Evolutionary conservation across 2,888 invertebrate species (phyloP), one percentile per base, ranked within the genome.

Genomic region (Leptothorax acervorum): DNA sequence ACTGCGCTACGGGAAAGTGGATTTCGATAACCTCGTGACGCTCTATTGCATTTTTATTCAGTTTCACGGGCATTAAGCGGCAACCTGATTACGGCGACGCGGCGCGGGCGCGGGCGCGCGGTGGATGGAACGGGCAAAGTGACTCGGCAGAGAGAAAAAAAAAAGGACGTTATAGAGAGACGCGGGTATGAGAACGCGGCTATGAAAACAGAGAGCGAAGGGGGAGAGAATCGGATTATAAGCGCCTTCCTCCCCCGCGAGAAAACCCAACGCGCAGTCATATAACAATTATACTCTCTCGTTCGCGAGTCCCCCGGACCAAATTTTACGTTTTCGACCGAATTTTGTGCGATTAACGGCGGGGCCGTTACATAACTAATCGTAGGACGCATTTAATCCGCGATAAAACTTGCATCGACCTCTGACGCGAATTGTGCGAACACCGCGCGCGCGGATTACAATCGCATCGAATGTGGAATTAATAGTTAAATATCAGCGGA

Each of bases 11-110:
- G 70, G 87, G 70, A 92, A 92, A 93, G 91, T 92, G 92, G 91
- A 92, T 93, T 92, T 92, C 92, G 90, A 92, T 93, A 92, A 92
- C 91, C 90, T 90, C 88, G 90, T 92, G 90, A 91, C 90, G 91
- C 88, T 91, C 91, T 89, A 91, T 92, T 90, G 92, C 92, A 87
- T 90, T 92, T 92, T 92, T 92, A 92, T 92, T 93, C 91, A 90
- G 88, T 92, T 93, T 91, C 90, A 88, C 91, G 88, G 91, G 90
- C 91, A 92, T 92, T 91, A 92, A 91, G 87, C 90, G 87, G 90
- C 91, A 91, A 91, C 90, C 90, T 89, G 90, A 92, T 92, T 92
- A 91, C 89, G 85, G 68, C 71, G 71, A 84, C 85, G 23, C 23
- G 23, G 23, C 89, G 85, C 55, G 60, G 71, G 85, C 85, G 86